Evolutionary conservation across 1,140 invertebrate genomes (phyloP), one percentile per base, ranked within the genome.

Genomic region (Liolophura sinensis): DNA sequence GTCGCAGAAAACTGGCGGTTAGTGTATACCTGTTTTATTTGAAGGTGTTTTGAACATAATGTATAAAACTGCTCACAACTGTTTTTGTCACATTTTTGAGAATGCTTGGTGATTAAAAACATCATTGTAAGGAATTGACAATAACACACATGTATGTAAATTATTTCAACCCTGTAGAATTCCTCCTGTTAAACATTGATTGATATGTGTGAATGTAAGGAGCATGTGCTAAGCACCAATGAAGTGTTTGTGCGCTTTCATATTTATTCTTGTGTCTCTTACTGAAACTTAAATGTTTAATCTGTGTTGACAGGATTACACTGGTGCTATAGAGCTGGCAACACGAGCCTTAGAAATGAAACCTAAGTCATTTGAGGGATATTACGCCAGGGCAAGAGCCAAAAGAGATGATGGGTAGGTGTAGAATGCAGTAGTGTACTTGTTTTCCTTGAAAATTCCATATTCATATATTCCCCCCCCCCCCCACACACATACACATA

Each of bases 1-100:
- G 94, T 84, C 95, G 95, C 85, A 88, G 95, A 78, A 97, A 97
- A 87, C 88, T 96, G 81, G 93, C 93, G 81, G 95, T 97, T 87
- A 91, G 92, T 90, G 4, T 47, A 54, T 49, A 16, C 25, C 31
- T 40, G n/a, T n/a, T 69, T 31, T 68, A 18, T 12, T 67, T 48
- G 5, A 24, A 40, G 47, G 52, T 58, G 48, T 48, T 22, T n/a
- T 57, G n/a, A 27, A 46, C 20, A 47, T 20, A 16, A 48, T 1
- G 12, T n/a, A n/a, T n/a, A n/a, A n/a, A n/a, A n/a, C n/a, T n/a
- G n/a, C n/a, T n/a, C n/a, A n/a, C 3, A 27, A 20, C 57, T 59
- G 25, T 46, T 7, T n/a, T 14, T n/a, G 57, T 27, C 18, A 46
- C 25, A 54, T 3, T 54, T 54, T 20, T 20, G 51, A 54, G 1